Base-by-base conservation (phyloP, 1,140 invertebrate species). In the Oedothorax gibbosus region DNA sequence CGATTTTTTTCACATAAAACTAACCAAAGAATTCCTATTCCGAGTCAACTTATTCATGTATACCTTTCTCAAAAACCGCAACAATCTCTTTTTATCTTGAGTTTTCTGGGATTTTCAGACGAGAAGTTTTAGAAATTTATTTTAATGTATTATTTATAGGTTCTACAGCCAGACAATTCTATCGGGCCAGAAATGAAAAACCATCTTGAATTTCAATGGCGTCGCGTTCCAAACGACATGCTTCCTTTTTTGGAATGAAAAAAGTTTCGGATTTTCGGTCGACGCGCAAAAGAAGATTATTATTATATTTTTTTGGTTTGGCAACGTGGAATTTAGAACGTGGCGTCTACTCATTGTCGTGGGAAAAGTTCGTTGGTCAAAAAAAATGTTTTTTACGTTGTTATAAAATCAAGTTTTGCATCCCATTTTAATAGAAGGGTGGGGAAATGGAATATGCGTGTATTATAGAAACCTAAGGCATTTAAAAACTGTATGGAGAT, bases 141-240 rank as follows among this genome's bases (percentile, higher is more conserved):
- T 81, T 81, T 81, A 81, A 81, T 81, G 78, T 81, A 81, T 81
- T 81, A 81, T 81, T 81, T 81, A 81, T 81, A 68, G 69, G 78
- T 35, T 68, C 66, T 60, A 53, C 66, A 81, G 66, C 50, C 66
- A 71, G 54, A 81, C 78, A 81, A 81, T 81, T 81, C 78, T 35
- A 64, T 11, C 68, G 60, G 35, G 21, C 53, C 20, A 81, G 78
- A 71, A 81, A 81, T 81, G 78, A 81, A 81, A 81, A 71, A 81
- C 53, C 78, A 81, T 81, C 78, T 81, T 81, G 78, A 81, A 81
- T 81, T 81, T 81, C 78, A 81, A 81, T 81, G 54, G 78, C 66
- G 53, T 51, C 15, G 53, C 12, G 60, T 81, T 71, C 66, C 51
- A 57, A 68, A 60, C 78, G 78, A 81, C 78, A 71, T 62, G 66